Evolutionary conservation across 2,888 invertebrate species (phyloP), one percentile per base, ranked within the genome.

Genomic region (Ochropleura plecta): DNA sequence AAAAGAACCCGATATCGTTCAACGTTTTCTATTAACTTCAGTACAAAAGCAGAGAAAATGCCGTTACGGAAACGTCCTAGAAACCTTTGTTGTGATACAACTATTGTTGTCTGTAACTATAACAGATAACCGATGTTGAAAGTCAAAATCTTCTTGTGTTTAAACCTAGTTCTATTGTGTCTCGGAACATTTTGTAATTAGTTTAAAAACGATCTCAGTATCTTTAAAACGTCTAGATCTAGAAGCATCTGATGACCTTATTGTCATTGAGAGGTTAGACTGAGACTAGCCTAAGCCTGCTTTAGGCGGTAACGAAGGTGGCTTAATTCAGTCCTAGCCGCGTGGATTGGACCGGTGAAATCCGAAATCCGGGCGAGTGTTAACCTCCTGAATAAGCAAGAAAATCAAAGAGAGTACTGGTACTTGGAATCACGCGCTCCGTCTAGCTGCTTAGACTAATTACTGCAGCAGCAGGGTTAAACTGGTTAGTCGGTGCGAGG

Each of bases 371-470:
- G 85, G 85, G 86, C 86, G 86, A 87, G 85, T 88, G 89, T 70
- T 89, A 88, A 88, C 82, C 87, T 81, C 73, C 73, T 83, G 90
- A 91, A 87, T 91, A 89, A 92, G 89, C 90, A 88, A 89, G 90
- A 89, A 88, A 91, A 88, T 89, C 90, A 88, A 90, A 92, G 91
- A 88, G 89, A 89, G 84, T 78, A 69, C 85, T 85, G 73, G 83
- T 66, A 91, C 89, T 89, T 90, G 86, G 84, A 91, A 89, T 91
- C 87, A 85, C 89, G 89, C 82, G 91, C 91, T 91, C 89, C 89
- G 91, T 91, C 89, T 91, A 90, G 90, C 89, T 93, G 92, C 92
- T 95, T 92, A 93, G 91, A 93, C 93, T 96, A 95, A 96, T 95
- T 95, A 95, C 93, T 93, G 92, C 93, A 92, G 91, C 91, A 92